phyloP scores from a whole-genome alignment of 2,113 vertebrate species.

The Rostratula benghalensis region DNA sequence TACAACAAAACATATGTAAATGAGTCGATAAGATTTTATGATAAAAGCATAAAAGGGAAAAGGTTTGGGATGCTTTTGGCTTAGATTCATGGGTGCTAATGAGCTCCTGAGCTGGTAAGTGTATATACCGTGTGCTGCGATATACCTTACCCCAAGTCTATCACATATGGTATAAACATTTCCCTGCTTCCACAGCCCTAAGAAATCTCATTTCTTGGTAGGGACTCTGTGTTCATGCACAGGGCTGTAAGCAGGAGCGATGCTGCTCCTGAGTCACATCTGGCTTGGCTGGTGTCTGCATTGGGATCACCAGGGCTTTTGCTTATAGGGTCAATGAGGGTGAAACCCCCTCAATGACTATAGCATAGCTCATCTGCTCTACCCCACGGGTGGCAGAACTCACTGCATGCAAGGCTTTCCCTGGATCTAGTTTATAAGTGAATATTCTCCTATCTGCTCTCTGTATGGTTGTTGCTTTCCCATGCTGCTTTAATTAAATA shows the following conservation, averaged over 20 bases:
- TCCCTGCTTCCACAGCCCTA: not conserved
- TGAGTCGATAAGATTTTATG: not conserved
- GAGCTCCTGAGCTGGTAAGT: not conserved
- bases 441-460: not conserved
- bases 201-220: not conserved
- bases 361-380: not conserved
- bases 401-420: not conserved
- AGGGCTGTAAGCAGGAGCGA: not conserved
- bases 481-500: not conserved
- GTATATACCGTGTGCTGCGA: not conserved
- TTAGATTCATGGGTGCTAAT: not conserved
- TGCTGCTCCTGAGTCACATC: fast-evolving
- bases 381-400: not conserved
- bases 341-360: no score
- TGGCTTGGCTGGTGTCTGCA: not conserved
- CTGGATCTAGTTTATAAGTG: not conserved
- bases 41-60: not conserved
- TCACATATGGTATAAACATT: not conserved
- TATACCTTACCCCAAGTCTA: not conserved
- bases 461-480: not conserved
- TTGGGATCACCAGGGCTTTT: not conserved
- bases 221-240: not conserved
- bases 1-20: conserved; percentile 40
- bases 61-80: conserved; percentile 23
- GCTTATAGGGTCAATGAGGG: not conserved